phyloP scores from a whole-genome alignment of 1,140 invertebrate genomes.

The Cylas formicarius region DNA sequence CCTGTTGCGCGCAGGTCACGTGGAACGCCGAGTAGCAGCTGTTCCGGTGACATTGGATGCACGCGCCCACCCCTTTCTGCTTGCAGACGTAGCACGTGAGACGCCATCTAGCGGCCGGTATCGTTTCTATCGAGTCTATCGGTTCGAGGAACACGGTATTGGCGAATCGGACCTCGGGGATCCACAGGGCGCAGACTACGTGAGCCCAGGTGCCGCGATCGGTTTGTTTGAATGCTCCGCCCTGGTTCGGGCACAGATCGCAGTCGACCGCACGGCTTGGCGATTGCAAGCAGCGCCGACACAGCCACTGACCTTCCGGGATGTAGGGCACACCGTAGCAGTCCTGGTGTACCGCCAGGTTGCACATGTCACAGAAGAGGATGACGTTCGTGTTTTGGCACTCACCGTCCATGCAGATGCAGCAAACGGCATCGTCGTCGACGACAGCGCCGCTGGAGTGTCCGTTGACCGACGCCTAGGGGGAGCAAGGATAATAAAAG shows the following conservation, averaged over 20 bases:
- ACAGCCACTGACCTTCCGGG: conserved; percentile 98
- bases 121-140: conserved; percentile 93
- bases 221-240: conserved; percentile 98
- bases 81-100: conserved; percentile 96
- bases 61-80: conserved; percentile 86
- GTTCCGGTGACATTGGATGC: conserved; percentile 95
- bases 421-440: conserved; percentile 97
- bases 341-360: conserved; percentile 97
- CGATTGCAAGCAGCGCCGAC: conserved; percentile 88
- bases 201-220: conserved; percentile 95
- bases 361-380: conserved; percentile 99
- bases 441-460: conserved; percentile 63
- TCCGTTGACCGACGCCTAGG: conserved; percentile 45
- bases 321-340: conserved; percentile 99
- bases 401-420: conserved; percentile 91
- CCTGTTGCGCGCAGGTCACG: conserved; percentile 96
- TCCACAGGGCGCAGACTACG: conserved; percentile 98
- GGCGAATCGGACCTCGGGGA: conserved; percentile 96
- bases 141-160: conserved; percentile 97
- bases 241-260: conserved; percentile 94
- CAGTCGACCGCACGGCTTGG: conserved; percentile 94
- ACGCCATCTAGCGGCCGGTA: conserved; percentile 91
- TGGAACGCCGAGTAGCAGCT: conserved; percentile 98
- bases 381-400: conserved; percentile 93
- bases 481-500: conserved; percentile 4